phyloP scores from a whole-genome alignment of 2,113 vertebrate species.

The Platanista minor region DNA sequence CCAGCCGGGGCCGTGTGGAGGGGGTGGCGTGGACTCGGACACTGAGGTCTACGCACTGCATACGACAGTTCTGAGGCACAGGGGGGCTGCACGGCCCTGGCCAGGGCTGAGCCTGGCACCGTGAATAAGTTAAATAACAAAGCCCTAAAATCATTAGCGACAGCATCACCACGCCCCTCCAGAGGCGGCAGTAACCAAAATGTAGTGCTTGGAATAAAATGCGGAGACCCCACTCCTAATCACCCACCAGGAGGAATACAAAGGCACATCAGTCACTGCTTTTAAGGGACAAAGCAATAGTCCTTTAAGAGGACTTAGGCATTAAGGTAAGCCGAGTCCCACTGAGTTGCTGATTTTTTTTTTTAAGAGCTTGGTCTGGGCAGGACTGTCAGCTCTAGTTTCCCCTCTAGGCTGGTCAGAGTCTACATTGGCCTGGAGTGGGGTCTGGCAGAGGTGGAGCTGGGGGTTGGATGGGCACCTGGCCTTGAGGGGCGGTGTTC shows the following conservation, averaged over 20 bases:
- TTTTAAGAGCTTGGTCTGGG: background rate
- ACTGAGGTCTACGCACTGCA: background rate
- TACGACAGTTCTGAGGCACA: background rate
- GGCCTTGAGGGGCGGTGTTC: background rate
- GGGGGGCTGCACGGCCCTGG: background rate
- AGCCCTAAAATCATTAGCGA: slow-evolving; percentile 68
- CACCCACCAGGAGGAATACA: slow-evolving; percentile 55
- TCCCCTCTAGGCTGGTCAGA: background rate
- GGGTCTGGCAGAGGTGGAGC: background rate
- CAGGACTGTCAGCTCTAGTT: background rate
- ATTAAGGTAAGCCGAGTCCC: slow-evolving; percentile 32
- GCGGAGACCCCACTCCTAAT: background rate
- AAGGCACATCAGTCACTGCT: slow-evolving; percentile 45
- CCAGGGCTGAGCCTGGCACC: background rate
- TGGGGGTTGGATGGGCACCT: background rate
- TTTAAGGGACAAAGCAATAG: slow-evolving; percentile 42
- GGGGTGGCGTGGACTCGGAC: background rate
- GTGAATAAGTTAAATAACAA: slow-evolving; percentile 80
- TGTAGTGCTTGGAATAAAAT: slow-evolving; percentile 74
- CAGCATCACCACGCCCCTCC: background rate
- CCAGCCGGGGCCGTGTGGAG: background rate
- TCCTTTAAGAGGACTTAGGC: slow-evolving; percentile 25
- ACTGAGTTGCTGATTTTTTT: background rate
- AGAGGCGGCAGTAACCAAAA: background rate
- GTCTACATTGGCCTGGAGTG: too few relatives aligned